Conservation (phyloP, 2,888 invertebrate genomes). For the Hanleya hanleyi region DNA sequence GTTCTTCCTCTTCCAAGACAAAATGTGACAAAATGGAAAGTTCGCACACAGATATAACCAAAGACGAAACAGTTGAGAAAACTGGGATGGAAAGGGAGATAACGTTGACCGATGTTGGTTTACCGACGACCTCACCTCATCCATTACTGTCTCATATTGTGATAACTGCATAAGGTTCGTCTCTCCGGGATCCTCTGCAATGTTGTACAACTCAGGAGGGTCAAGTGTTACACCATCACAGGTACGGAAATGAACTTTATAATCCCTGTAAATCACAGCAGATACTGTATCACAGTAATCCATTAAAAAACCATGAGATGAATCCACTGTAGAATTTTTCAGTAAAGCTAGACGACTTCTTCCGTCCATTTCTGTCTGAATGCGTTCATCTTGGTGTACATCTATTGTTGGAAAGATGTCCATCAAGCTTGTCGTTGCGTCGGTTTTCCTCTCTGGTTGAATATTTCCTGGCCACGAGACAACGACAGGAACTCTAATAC, state of each 20-base stretch:
- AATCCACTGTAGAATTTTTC: constrained; percentile 4
- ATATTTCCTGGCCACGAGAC: constrained; percentile 19
- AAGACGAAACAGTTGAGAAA: not conserved
- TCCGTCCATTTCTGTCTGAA: constrained; percentile 18
- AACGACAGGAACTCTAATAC: constrained; percentile 31
- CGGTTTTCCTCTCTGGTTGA: not conserved
- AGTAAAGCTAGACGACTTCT: constrained; percentile 15
- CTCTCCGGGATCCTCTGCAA: constrained; percentile 28
- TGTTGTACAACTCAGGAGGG: constrained; percentile 24
- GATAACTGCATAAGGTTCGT: constrained; percentile 2
- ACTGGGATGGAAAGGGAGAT: not conserved
- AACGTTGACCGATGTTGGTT: not conserved
- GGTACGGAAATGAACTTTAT: constrained; percentile 25
- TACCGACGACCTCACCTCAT: constrained; percentile 10
- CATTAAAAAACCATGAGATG: constrained; percentile 17
- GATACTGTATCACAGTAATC: constrained; percentile 27
- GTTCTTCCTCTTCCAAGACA: not conserved
- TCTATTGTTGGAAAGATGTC: constrained; percentile 34
- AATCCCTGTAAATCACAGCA: constrained; percentile 25
- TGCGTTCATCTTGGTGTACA: not conserved
- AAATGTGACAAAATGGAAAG: not conserved
- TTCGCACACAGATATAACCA: not conserved
- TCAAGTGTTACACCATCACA: constrained; percentile 16
- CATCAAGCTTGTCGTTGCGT: constrained; percentile 23
- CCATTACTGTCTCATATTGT: constrained; percentile 9